A percentile compares a stretch with the other conserved stretches of the same genome.
Conservation (phyloP, 1,140 invertebrate genomes). For the Diorhabda elongata region DNA sequence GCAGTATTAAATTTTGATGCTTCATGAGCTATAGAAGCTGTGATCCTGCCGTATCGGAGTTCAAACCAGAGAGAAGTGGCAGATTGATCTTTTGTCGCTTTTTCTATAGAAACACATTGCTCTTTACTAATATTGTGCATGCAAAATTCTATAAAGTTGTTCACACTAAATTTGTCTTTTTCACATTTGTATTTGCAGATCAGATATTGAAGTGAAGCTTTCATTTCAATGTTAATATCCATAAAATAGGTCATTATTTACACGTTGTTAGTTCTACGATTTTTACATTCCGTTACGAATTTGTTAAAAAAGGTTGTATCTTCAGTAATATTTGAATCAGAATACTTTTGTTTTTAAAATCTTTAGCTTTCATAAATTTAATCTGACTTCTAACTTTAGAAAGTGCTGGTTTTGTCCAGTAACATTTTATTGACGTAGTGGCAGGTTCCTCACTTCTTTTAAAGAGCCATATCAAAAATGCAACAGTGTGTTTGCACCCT, state of each 20-base stretch:
- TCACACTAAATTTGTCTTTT: conserved; percentile 10
- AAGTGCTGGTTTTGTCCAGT: too few species aligned
- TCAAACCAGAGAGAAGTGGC: conserved; percentile 37
- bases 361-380: too few species aligned
- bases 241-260: too few species aligned
- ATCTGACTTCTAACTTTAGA: too few species aligned
- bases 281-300: background rate
- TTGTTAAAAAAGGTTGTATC: too few species aligned
- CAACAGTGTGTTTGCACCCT: too few species aligned
- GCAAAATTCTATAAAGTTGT: conserved; percentile 9
- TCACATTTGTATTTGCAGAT: conserved; percentile 9
- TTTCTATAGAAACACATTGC: conserved; percentile 25
- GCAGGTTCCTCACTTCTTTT: too few species aligned
- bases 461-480: too few species aligned
- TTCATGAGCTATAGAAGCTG: conserved; percentile 45
- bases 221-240: background rate
- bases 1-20: conserved; percentile 38
- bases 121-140: conserved; percentile 10
- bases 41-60: conserved; percentile 43
- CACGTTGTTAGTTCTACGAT: too few species aligned
- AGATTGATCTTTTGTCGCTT: conserved; percentile 10
- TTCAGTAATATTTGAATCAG: too few species aligned
- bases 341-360: too few species aligned
- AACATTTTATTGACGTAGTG: too few species aligned
- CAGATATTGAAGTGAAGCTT: conserved; percentile 2